Base-by-base conservation (phyloP, 2,113 vertebrate genomes). In the Corydoras sp. region DNA sequence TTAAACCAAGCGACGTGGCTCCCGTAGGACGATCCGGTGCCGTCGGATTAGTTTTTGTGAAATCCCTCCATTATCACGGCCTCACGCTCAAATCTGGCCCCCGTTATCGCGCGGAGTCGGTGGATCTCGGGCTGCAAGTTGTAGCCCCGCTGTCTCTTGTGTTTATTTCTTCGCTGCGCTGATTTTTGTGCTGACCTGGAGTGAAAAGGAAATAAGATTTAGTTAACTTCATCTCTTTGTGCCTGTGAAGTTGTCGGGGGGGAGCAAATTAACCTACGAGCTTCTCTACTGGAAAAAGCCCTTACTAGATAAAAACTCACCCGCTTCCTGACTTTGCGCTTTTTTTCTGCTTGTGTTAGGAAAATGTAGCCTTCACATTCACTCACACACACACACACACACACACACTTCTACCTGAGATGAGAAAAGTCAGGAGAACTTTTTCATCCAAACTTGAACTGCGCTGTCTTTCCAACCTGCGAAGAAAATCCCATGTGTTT, bases 301-400 rank as follows among this genome's bases (percentile, higher is more conserved):
- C 82, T 85, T 80, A 78, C 83, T 77, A 81, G 81, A 84, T 65
- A 72, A 72, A 82, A 83, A 66, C 63, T 48, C 56, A 72, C 69
- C 79, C 74, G 82, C 82, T 72, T 77, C 82, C 87, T 89, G 89
- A 90, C 86, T 71, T 73, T 82, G 89, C 89, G 85, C 63, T 64
- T 86, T 84, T 85, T 4, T 89, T 88, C 76, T 86, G 87, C 89
- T 86, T 85, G 82, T 86, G 83, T 89, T 86, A 80, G 86, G 80
- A 86, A 85, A 90, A 86, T 85, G 75, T 85, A 81, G 86, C 83
- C 84, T 85, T 5, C 35, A 43, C 35, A 43, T 83, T 83, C 85
- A 84, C 75, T 51, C 83, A 83, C 83, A 43, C 35, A 43, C 35
- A 43, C 84, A 84, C 85, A 43, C 35, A 43, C 35, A 43, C 84